These are phyloP conservation scores for Apostichopus japonicus DNA, from an alignment of 35 echinoderm and acorn worm genomes.

Conservation along the genomic window DNA sequence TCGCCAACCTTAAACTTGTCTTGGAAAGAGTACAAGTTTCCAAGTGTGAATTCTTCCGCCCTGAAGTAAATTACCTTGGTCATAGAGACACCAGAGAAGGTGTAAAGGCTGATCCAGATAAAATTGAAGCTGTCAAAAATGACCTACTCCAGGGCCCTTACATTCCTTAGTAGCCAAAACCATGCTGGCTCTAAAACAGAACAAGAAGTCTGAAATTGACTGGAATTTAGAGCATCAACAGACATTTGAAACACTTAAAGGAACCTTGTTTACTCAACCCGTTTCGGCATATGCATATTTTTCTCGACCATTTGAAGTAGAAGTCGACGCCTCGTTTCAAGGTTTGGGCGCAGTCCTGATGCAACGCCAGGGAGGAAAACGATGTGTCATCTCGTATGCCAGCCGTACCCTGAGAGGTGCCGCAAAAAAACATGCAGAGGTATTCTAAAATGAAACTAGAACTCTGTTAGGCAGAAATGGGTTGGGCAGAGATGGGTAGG, in stretches of 20 bases:
- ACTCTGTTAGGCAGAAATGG: conserved; percentile 16
- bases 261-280: conserved; percentile 13
- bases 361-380: conserved; percentile 25
- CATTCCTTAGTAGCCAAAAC: not conserved
- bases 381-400: conserved; percentile 44
- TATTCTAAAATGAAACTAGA: conserved; percentile 58
- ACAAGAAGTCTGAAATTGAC: not conserved
- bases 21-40: conserved; percentile 10
- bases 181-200: not conserved
- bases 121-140: conserved; percentile 29
- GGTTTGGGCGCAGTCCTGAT: conserved; percentile 38
- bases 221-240: not conserved
- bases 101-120: conserved; percentile 28
- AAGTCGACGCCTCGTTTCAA: conserved; percentile 44
- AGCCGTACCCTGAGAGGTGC: conserved; percentile 8
- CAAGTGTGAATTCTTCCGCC: conserved; percentile 49
- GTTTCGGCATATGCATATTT: conserved; percentile 54
- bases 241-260: not conserved
- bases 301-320: conserved; percentile 30
- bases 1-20: conserved; percentile 8
- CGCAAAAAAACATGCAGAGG: conserved; percentile 49
- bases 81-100: conserved; percentile 26
- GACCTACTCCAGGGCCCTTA: conserved; percentile 39
- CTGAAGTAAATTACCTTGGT: conserved; percentile 50
- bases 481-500: conserved; percentile 64